Evolutionary conservation across 2,113 vertebrate genomes (phyloP).

Genomic region (Corynorhinus townsendii): DNA sequence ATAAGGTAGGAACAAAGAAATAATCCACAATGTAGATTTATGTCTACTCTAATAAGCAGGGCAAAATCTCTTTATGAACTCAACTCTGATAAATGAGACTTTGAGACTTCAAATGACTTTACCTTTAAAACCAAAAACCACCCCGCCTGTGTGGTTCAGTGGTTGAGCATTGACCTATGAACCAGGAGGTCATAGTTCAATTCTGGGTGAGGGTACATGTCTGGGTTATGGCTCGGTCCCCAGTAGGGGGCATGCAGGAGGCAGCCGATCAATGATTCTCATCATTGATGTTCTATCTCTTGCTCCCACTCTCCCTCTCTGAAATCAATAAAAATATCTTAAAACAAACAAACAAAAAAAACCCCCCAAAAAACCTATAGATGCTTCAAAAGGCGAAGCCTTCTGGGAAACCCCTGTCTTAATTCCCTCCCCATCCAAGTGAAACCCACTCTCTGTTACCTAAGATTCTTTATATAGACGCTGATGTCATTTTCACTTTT

Average conservation of each 20-base stretch:
- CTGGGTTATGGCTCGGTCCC: too few species aligned
- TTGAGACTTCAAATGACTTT: background rate
- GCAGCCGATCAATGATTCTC: too few species aligned
- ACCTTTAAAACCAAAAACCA: background rate
- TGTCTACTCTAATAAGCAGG: background rate
- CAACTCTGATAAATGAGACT: background rate
- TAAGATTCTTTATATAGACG: slow-evolving; percentile 6
- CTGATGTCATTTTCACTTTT: slow-evolving; percentile 64
- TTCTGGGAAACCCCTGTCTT: background rate
- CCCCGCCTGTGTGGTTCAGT: too few species aligned
- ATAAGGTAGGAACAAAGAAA: background rate
- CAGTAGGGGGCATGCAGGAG: too few species aligned
- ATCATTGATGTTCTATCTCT: too few species aligned
- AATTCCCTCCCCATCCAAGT: background rate
- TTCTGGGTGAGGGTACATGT: too few species aligned
- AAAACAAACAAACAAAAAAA: too few species aligned
- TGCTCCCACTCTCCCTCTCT: too few species aligned
- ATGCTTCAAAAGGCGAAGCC: background rate
- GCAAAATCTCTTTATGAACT: background rate
- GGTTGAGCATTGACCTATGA: too few species aligned
- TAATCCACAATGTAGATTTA: background rate
- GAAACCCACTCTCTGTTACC: background rate
- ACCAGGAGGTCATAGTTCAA: too few species aligned
- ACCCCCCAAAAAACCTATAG: background rate
- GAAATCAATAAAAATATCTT: too few species aligned